A percentile compares a stretch with the other conserved stretches of the same genome.
Conservation (phyloP, 1,140 invertebrate species). For the Phocides pigmalion region DNA sequence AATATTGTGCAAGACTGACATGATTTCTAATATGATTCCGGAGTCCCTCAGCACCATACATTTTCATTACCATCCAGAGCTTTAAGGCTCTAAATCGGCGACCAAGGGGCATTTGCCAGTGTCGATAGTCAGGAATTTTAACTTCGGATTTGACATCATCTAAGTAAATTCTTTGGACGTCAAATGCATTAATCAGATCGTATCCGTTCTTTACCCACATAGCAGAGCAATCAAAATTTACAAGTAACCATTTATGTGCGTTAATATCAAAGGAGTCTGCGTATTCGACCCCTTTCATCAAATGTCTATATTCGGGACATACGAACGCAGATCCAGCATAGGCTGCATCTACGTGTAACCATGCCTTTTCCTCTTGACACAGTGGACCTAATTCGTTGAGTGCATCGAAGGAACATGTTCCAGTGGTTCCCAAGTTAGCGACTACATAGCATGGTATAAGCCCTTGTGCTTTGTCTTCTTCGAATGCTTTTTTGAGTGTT, state of each 20-base stretch:
- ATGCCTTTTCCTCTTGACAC: conserved; percentile 90
- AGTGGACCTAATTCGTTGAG: conserved; percentile 92
- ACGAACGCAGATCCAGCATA: conserved; percentile 95
- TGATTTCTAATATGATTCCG: conserved; percentile 91
- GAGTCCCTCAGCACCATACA: conserved; percentile 92
- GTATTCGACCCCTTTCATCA: conserved; percentile 92
- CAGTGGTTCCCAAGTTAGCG: conserved; percentile 96
- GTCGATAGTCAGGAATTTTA: conserved; percentile 93
- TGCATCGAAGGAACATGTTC: conserved; percentile 96
- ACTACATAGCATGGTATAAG: conserved; percentile 92
- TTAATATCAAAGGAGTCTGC: conserved; percentile 96
- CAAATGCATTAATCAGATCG: conserved; percentile 93
- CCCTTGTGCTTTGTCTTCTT: conserved; percentile 89
- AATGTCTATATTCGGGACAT: conserved; percentile 94
- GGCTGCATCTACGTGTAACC: conserved; percentile 95
- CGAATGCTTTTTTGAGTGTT: conserved; percentile 89
- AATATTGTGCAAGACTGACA: conserved; percentile 90
- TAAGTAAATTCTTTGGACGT: conserved; percentile 96
- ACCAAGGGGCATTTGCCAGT: conserved; percentile 97
- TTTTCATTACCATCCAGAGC: conserved; percentile 96
- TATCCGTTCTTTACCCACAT: conserved; percentile 94
- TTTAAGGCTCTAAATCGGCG: conserved; percentile 96
- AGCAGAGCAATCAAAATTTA: conserved; percentile 96
- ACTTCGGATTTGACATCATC: conserved; percentile 87
- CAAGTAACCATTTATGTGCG: conserved; percentile 95